Evolutionary conservation across 2,888 invertebrate species (phyloP), one percentile per base, ranked within the genome.

Genomic region (Smittia sp.): DNA sequence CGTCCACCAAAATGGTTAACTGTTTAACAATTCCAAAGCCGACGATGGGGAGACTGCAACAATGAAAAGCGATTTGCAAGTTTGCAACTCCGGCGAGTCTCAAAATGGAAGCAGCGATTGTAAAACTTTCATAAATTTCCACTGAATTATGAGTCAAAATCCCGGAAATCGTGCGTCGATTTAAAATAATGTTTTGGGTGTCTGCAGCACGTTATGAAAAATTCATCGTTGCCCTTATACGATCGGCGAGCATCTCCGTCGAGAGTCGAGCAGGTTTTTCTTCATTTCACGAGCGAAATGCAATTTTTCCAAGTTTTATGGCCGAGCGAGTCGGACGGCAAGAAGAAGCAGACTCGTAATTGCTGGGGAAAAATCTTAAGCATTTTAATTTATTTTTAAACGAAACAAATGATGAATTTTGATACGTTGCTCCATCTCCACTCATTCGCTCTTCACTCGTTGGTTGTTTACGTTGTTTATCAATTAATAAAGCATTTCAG

Each of bases 311-410:
- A 58, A 22, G 58, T 22, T 22, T 18, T 18, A 22, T 18, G 22
- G 2, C n/a, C n/a, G n/a, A 58, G 18, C 58, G 22, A 22, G 20
- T 22, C 46, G n/a, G 22, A 13, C 58, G 11, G 22, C 58, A 58
- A 58, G 22, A 58, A 58, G 58, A 24, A 58, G 18, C 32, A 9
- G n/a, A 46, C 11, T 22, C 58, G 58, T 63, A 63, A 63, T 63
- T 63, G 63, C 25, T 20, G 63, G 25, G 25, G 39, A 65, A 73
- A 39, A 73, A 73, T 73, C 46, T 73, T 39, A 73, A 63, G 15
- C 39, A 73, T 73, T 73, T 73, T 73, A 73, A 73, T 73, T 73
- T 73, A 73, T 41, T 73, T 73, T 73, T 73, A 62, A 73, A 63
- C 41, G 73, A 73, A 63, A 73, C 63, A 73, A 73, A 72, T 72